Base-by-base conservation (phyloP, 1,140 invertebrate species). In the Hyles vespertilio region DNA sequence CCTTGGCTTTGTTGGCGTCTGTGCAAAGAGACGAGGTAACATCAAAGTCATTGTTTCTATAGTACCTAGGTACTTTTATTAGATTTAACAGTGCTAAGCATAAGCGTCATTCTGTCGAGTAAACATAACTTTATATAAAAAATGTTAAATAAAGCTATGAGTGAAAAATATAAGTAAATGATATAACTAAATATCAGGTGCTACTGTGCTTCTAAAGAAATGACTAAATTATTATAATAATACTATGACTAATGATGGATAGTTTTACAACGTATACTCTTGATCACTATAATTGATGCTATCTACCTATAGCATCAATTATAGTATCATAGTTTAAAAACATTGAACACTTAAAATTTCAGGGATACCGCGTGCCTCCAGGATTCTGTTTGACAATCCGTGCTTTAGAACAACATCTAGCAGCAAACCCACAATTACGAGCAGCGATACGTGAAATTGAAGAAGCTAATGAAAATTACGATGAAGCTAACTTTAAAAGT, bases 311-410 rank as follows among this genome's bases (percentile, higher is more conserved):
- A 22, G 22, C 22, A 22, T 22, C 22, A 22, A 22, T 22, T 22
- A 22, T 22, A 22, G 22, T 22, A 2, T 22, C 22, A 2, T 22
- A 22, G 22, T 22, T 22, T 22, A 22, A 22, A 22, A 22, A 22
- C 32, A 9, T 12, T 22, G 2, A 44, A 22, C 12, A 32, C 32
- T 44, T 40, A 40, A 40, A 44, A 44, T 32, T 61, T 47, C 51
- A 87, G 82, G 81, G 77, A 34, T 87, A 87, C 61, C 59, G 63
- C 44, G 91, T 93, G 2, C 92, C 92, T 3, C 84, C 84, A 56
- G 93, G 92, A 12, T 92, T 92, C 62, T 92, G 92, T 61, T 56
- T 94, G 1, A 94, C 93, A 3, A 87, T 89, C 0, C 67, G 75
- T 47, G 92, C 92, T 2, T 90, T 93, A 43, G 81, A 92, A 32